Conservation (phyloP, 1,140 invertebrate genomes). For the Hypsibius dujardini region DNA sequence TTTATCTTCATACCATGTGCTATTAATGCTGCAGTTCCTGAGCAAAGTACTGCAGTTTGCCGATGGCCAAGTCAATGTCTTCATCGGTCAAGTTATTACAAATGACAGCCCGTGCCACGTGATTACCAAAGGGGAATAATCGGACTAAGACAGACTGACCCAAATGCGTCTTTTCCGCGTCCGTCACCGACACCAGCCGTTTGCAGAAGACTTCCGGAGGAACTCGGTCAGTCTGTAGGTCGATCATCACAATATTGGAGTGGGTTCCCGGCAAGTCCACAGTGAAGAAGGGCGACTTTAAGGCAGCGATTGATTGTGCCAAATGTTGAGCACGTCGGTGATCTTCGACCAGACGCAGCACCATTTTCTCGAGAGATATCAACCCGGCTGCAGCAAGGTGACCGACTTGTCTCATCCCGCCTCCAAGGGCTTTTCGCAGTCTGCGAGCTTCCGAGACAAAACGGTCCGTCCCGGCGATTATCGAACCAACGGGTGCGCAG, state of each 20-base stretch:
- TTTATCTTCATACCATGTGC: no score
- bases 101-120: slow-evolving; percentile 44
- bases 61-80: slow-evolving; percentile 36
- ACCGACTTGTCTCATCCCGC: slow-evolving; percentile 75
- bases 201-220: slow-evolving; percentile 40
- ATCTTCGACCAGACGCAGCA: slow-evolving; percentile 50
- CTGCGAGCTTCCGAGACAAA: slow-evolving; percentile 61
- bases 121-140: slow-evolving; percentile 38
- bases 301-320: slow-evolving; percentile 45
- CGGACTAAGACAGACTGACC: slow-evolving; percentile 39
- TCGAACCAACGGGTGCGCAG: slow-evolving; percentile 66
- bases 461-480: slow-evolving; percentile 53
- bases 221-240: slow-evolving; percentile 37
- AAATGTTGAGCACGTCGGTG: slow-evolving; percentile 50
- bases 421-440: slow-evolving; percentile 65
- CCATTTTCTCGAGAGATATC: slow-evolving; percentile 54
- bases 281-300: slow-evolving; percentile 32
- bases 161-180: slow-evolving; percentile 37
- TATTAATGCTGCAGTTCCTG: slow-evolving; percentile 22
- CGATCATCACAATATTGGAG: slow-evolving; percentile 59
- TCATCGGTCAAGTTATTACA: slow-evolving; percentile 47
- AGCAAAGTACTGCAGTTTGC: slow-evolving; percentile 33
- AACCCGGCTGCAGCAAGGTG: slow-evolving; percentile 69
- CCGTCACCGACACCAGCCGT: slow-evolving; percentile 39
- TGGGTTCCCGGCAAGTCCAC: slow-evolving; percentile 49